Conservation (phyloP, 2,797 vertebrate genomes). For the Thamnophis elegans region DNA sequence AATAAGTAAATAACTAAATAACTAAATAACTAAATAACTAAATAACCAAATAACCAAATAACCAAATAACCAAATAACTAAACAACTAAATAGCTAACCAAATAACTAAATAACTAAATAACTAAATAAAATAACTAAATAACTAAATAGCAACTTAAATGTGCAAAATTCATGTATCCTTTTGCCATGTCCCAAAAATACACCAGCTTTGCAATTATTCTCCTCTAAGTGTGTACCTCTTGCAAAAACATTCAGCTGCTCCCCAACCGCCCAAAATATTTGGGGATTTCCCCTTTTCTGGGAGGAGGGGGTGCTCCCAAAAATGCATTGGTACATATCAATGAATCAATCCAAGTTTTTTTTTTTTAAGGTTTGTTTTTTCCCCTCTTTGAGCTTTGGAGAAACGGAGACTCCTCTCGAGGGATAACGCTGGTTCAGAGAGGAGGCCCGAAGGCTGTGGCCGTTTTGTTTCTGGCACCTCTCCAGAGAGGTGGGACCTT, state of each 20-base stretch:
- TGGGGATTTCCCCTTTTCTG: neutral
- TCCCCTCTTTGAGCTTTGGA: neutral
- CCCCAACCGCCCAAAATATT: neutral
- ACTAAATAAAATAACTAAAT: neutral
- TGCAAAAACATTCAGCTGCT: neutral
- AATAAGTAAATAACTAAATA: too few relatives aligned
- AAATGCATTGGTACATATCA: neutral
- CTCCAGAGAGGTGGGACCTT: slow-evolving; percentile 50
- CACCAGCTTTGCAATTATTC: neutral
- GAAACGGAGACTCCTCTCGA: neutral
- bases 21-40: too few relatives aligned
- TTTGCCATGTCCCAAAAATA: neutral
- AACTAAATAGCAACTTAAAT: neutral
- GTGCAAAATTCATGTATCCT: neutral
- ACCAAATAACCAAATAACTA: neutral
- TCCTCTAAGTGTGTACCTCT: neutral
- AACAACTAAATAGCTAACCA: too few relatives aligned
- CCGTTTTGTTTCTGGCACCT: slow-evolving; percentile 29
- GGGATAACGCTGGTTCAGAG: neutral
- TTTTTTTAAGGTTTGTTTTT: neutral
- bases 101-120: too few relatives aligned
- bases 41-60: too few relatives aligned
- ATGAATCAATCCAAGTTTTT: neutral
- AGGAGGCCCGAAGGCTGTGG: neutral
- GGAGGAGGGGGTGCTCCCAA: neutral